A percentile compares a stretch with the other conserved stretches of the same genome.
Evolutionary conservation across 2,113 vertebrate genomes (phyloP).

Genomic region (Pygoscelis adeliae): DNA sequence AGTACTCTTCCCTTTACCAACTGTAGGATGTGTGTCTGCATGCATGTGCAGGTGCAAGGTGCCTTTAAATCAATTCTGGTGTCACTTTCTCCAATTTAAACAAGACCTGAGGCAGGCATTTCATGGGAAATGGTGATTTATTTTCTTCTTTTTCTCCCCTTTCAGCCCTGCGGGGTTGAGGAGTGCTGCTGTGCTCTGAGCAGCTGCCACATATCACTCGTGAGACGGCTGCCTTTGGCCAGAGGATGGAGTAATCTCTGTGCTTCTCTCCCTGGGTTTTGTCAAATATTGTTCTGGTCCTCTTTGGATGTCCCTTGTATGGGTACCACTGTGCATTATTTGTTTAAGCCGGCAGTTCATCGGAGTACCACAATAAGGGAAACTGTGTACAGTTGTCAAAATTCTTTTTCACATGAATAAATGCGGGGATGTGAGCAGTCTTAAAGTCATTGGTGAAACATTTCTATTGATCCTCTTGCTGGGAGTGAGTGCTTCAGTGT

Average conservation of each 20-base stretch:
- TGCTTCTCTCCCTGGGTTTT: background rate
- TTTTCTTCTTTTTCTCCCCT: background rate
- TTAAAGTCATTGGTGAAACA: background rate
- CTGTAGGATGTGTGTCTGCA: background rate
- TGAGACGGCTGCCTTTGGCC: background rate
- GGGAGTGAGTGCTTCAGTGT: background rate
- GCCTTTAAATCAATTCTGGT: background rate
- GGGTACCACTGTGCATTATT: background rate
- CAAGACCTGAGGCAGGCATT: background rate
- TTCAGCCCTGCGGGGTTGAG: background rate
- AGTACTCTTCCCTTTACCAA: accelerated
- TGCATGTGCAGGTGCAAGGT: background rate
- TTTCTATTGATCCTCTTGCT: background rate
- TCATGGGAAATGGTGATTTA: background rate
- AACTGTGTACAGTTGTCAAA: background rate
- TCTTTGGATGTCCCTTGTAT: background rate
- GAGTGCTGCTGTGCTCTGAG: background rate
- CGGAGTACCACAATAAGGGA: background rate
- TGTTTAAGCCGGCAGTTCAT: background rate
- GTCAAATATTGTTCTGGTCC: background rate
- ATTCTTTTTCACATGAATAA: background rate
- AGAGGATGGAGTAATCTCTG: background rate
- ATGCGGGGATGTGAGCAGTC: background rate
- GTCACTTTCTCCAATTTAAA: background rate
- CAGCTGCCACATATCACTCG: accelerated